A percentile compares a stretch with the other conserved stretches of the same genome.
These are phyloP conservation scores for Passer domesticus DNA, from an alignment of 2,113 vertebrate species.

Conservation along the genomic window DNA sequence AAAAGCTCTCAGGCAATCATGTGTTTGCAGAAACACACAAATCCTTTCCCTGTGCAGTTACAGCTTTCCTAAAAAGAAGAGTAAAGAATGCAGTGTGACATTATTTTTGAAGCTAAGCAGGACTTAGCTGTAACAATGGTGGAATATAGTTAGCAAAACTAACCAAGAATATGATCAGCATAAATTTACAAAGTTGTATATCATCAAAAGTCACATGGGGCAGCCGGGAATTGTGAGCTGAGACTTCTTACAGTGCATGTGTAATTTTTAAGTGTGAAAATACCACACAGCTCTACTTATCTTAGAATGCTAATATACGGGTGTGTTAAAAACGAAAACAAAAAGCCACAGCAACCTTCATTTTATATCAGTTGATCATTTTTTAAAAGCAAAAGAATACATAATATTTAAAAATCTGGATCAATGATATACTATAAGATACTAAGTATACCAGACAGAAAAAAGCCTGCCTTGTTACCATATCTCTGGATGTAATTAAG, in stretches of 20 bases:
- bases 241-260: not conserved
- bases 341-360: not conserved
- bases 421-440: not conserved
- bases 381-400: not conserved
- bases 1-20: not conserved
- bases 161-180: not conserved
- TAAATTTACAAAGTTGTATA: not conserved
- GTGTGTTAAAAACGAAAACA: not conserved
- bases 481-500: slow-evolving; percentile 38
- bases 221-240: not conserved
- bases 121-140: not conserved
- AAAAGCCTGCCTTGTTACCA: not conserved
- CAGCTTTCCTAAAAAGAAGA: not conserved
- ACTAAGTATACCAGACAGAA: not conserved
- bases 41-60: not conserved
- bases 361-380: not conserved
- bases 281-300: not conserved
- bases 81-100: not conserved
- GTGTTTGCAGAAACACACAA: not conserved
- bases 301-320: not conserved
- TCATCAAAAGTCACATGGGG: not conserved
- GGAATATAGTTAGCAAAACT: not conserved
- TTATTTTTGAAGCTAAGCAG: not conserved
- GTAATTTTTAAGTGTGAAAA: slow-evolving; percentile 13
- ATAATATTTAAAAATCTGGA: not conserved